Conservation (phyloP, 2,113 vertebrate species). For the Orientallactaga bullata region DNA sequence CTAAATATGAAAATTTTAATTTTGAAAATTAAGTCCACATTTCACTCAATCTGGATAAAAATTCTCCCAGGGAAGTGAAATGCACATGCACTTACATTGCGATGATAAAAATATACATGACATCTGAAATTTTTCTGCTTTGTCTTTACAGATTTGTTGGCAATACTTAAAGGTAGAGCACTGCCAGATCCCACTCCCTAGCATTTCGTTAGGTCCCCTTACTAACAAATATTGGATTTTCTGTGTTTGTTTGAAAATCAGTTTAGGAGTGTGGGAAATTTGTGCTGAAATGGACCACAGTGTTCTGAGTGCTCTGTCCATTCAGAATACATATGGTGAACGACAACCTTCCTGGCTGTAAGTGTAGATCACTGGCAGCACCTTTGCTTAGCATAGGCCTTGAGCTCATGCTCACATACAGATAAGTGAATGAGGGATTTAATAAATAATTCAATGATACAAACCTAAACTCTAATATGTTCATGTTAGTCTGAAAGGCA, state of each 20-base stretch:
- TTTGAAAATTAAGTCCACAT: background rate
- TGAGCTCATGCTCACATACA: background rate
- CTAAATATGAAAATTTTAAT: constrained; percentile 4
- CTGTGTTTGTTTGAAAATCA: background rate
- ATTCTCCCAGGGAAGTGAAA: background rate
- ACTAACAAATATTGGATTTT: background rate
- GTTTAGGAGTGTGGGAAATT: background rate
- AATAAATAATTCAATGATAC: background rate
- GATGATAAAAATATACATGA: background rate
- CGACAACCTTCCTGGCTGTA: background rate
- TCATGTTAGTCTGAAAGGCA: background rate
- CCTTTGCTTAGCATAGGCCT: background rate
- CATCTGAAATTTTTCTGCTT: background rate
- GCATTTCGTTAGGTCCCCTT: background rate
- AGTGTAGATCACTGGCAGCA: background rate
- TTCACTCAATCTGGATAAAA: background rate
- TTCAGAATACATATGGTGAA: background rate
- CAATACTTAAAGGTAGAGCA: background rate
- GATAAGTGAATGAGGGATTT: background rate
- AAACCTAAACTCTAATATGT: background rate
- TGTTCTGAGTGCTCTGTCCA: background rate
- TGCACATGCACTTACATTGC: background rate
- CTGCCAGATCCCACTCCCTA: background rate
- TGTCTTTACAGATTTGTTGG: background rate
- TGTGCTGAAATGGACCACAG: background rate